Base-by-base conservation (phyloP, 2,888 invertebrate species). In the Microctonus aethiopoides region DNA sequence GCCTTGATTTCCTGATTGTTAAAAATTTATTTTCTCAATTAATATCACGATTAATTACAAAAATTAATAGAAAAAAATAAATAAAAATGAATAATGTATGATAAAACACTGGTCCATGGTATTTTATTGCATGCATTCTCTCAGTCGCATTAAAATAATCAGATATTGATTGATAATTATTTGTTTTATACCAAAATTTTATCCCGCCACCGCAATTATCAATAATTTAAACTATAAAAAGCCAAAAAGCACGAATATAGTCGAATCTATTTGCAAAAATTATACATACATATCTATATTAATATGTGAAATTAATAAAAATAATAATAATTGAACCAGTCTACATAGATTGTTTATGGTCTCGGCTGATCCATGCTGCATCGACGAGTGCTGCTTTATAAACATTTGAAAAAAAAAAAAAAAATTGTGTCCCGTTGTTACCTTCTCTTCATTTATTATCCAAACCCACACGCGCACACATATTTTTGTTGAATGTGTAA, bases 1-100 rank as follows among this genome's bases (percentile, higher is more conserved):
- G 90, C 90, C 84, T 92, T 91, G 79, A 92, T 91, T 84, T 93
- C 92, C 92, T 93, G 88, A n/a, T 75, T 70, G 68, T 56, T 39
- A 10, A 24, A 6, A 29, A 39, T 32, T 13, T 26, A 0, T 54
- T 54, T 11, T 5, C 2, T 3, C 1, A n/a, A 57, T 57, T 57
- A 57, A n/a, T 20, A 2, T 32, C 0, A 7, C 11, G 1, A 24
- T n/a, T 54, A 24, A n/a, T n/a, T 32, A 7, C 29, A 29, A 29
- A 9, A 20, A 7, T 34, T 16, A n/a, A 7, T 4, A n/a, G 20
- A 46, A 16, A 16, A 6, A 16, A 46, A 20, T 41, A 20, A 20
- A 46, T 46, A 7, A 29, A n/a, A 32, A 10, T 26, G 13, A 24
- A 56, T 24, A 56, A 20, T n/a, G n/a, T n/a, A 57, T 29, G 13